A percentile compares a stretch with the other conserved stretches of the same genome.
These are phyloP conservation scores for Dynastes hyllus DNA, from an alignment of 2,888 invertebrate species.

Conservation along the genomic window DNA sequence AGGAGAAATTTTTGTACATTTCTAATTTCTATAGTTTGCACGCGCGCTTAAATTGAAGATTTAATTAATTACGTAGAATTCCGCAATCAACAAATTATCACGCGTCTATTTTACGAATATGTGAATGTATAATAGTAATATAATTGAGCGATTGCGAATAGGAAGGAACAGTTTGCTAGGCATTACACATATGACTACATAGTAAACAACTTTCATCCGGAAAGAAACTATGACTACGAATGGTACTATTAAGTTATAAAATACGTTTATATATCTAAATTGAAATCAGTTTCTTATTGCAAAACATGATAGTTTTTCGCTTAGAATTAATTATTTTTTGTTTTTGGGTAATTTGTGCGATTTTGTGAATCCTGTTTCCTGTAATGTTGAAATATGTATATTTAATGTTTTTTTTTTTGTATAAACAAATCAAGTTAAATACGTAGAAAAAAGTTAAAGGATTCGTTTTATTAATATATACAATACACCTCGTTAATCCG, in stretches of 20 bases:
- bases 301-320: too few relatives aligned
- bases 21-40: neutral
- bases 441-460: too few relatives aligned
- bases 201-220: neutral
- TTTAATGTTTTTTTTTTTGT: too few relatives aligned
- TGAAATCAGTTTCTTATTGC: too few relatives aligned
- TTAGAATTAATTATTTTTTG: too few relatives aligned
- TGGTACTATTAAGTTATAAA: neutral
- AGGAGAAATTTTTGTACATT: slow-evolving; percentile 2
- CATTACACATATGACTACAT: neutral
- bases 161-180: neutral
- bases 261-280: neutral
- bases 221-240: slow-evolving; percentile 2
- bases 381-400: too few relatives aligned
- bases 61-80: neutral
- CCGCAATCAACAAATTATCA: neutral
- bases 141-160: neutral
- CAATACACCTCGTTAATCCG: too few relatives aligned
- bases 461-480: too few relatives aligned
- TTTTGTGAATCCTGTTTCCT: too few relatives aligned
- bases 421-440: too few relatives aligned
- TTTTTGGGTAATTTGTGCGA: too few relatives aligned
- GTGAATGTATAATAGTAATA: neutral
- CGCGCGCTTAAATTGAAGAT: neutral
- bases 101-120: neutral